A percentile compares a stretch with the other conserved stretches of the same genome.
phyloP scores from a whole-genome alignment of 2,797 vertebrate genomes.

The Mus spretus region DNA sequence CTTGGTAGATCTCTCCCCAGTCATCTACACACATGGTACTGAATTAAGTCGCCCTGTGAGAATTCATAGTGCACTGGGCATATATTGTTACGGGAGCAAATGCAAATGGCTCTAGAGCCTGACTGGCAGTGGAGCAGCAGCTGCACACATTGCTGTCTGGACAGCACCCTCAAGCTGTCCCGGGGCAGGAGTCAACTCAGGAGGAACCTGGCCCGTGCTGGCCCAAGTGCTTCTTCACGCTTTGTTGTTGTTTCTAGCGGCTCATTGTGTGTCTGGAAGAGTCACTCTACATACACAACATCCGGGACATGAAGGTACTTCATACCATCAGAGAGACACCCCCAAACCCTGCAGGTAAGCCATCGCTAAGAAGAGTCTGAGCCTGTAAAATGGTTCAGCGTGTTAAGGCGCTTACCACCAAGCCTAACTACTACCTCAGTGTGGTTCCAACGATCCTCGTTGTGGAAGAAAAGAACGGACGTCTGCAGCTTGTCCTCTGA shows the following conservation, averaged over 20 bases:
- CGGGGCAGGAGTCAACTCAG: fast-evolving
- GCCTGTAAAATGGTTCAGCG: not conserved
- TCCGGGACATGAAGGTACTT: conserved; percentile 99
- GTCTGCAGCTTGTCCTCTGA: not conserved
- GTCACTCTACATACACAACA: conserved; percentile 99
- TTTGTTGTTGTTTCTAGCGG: conserved; percentile 89
- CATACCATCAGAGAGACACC: conserved; percentile 99
- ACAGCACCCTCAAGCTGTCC: too few species aligned
- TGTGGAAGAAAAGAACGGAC: not conserved
- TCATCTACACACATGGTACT: fast-evolving
- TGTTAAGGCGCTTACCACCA: not conserved
- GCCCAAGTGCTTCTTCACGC: fast-evolving
- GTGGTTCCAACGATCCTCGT: not conserved
- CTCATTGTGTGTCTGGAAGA: conserved; percentile 99
- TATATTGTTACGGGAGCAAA: fast-evolving
- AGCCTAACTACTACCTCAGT: not conserved
- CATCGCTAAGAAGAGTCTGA: too few species aligned
- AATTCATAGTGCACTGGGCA: fast-evolving
- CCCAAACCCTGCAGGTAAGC: conserved; percentile 96
- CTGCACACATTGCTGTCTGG: too few species aligned
- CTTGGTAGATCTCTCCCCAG: not conserved
- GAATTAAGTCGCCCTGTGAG: fast-evolving
- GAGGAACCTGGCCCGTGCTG: not conserved
- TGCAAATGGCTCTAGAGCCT: fast-evolving
- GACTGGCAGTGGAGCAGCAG: not conserved